Evolutionary conservation across 1,140 invertebrate genomes (phyloP).

Genomic region (Diorhabda sublineata): DNA sequence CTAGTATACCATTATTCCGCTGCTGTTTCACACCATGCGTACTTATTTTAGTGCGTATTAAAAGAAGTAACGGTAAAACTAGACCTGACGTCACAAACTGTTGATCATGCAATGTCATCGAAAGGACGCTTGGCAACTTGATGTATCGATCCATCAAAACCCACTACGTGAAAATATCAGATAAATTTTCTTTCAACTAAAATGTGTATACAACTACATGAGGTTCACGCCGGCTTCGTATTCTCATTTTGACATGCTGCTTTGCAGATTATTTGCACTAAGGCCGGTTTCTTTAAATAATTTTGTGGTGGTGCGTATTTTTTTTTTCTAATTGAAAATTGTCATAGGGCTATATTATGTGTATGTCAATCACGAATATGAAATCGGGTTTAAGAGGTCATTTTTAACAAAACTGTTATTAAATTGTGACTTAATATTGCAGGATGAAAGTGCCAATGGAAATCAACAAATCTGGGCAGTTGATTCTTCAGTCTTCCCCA

Average conservation of each 20-base stretch:
- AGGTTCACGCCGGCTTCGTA: neutral
- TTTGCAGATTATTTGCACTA: constrained; percentile 39
- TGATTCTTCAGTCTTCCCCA: constrained; percentile 32
- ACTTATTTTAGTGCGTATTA: neutral
- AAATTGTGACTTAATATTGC: constrained; percentile 5
- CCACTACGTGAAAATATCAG: constrained; percentile 7
- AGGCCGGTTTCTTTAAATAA: constrained; percentile 34
- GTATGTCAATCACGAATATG: too few relatives aligned
- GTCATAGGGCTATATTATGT: too few relatives aligned
- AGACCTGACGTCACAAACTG: constrained; percentile 27
- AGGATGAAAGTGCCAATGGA: constrained; percentile 29
- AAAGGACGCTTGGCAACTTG: constrained; percentile 13
- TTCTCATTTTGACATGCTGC: constrained; percentile 31
- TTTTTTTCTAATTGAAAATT: neutral
- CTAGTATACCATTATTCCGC: neutral
- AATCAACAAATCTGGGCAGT: constrained; percentile 37
- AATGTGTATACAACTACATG: constrained; percentile 4
- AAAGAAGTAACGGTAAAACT: neutral
- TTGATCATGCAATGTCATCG: constrained; percentile 38
- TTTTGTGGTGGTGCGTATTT: constrained; percentile 32
- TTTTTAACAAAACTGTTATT: too few relatives aligned
- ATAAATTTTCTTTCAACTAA: neutral
- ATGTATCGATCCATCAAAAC: constrained; percentile 13
- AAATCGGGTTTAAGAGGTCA: too few relatives aligned
- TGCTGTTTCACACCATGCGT: neutral